These are phyloP conservation scores for Megaceryle maxima DNA, from an alignment of 2,113 vertebrate genomes.

Conservation along the genomic window DNA sequence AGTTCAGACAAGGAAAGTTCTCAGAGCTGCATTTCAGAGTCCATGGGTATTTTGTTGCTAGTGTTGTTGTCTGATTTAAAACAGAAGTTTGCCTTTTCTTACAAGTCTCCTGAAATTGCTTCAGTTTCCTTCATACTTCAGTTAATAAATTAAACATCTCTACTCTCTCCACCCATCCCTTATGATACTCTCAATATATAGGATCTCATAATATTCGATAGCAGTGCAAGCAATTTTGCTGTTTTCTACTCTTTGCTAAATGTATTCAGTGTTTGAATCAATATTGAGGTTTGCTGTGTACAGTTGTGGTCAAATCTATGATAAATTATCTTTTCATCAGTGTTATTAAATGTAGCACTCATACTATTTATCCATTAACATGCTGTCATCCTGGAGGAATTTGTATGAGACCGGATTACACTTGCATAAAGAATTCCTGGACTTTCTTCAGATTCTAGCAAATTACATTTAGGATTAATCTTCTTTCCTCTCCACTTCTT, in stretches of 20 bases:
- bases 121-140: not conserved
- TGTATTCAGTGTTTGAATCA: not conserved
- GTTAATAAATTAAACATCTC: not conserved
- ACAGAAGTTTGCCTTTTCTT: not conserved
- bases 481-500: not conserved
- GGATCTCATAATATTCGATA: not conserved
- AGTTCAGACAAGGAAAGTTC: not conserved
- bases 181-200: not conserved
- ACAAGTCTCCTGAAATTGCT: not conserved
- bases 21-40: not conserved
- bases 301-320: not conserved
- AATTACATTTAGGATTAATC: not conserved
- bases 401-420: not conserved
- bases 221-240: not conserved
- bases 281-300: not conserved
- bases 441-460: not conserved
- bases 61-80: not conserved
- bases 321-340: slow-evolving; percentile 36
- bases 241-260: not conserved
- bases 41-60: not conserved
- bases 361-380: not conserved
- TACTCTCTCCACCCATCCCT: not conserved
- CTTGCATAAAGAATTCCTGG: not conserved
- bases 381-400: not conserved
- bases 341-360: not conserved